Evolutionary conservation across 2,797 vertebrate genomes (phyloP), one percentile per base, ranked within the genome.

Genomic region (Astyanax mexicanus): DNA sequence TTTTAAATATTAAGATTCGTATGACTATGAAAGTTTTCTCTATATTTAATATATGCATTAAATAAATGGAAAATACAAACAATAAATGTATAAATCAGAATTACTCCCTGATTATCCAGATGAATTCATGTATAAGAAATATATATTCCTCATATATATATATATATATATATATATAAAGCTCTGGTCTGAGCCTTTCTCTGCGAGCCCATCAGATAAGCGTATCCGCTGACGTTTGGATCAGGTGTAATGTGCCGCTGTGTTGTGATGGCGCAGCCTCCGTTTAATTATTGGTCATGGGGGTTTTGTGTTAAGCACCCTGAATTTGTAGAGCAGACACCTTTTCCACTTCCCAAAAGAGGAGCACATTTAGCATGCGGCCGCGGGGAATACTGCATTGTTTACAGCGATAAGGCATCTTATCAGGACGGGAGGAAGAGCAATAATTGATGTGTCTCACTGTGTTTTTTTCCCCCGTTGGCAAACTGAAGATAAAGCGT

Each of bases 351-450:
- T 58, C 69, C 60, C 66, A 74, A 74, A 83, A 80, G 65, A 72
- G 69, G 61, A 37, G 78, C 61, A 55, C 70, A 67, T 80, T 81
- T 64, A 77, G 74, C 84, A 72, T 78, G 68, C 66, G 54, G 72
- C 78, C 69, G 64, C 67, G 55, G 75, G 76, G 73, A 80, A 82
- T 79, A 80, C 80, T 75, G 87, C 85, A 87, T 91, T 92, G 91
- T 92, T 93, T 92, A 91, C 88, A 86, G 84, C 85, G 92, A 93
- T 93, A 93, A 91, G 86, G 84, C 86, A 92, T 92, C 91, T 93
- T 91, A 92, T 92, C 92, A 81, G 84, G 54, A 78, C 21, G 52
- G 74, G 61, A 49, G 58, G 78, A 76, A 79, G 77, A 83, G 80
- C 80, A 78, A 89, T 89, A 90, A 91, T 92, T 90, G 88, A 92